Evolutionary conservation across 1,140 invertebrate genomes (phyloP), one percentile per base, ranked within the genome.

Genomic region (Drosophila mayri): DNA sequence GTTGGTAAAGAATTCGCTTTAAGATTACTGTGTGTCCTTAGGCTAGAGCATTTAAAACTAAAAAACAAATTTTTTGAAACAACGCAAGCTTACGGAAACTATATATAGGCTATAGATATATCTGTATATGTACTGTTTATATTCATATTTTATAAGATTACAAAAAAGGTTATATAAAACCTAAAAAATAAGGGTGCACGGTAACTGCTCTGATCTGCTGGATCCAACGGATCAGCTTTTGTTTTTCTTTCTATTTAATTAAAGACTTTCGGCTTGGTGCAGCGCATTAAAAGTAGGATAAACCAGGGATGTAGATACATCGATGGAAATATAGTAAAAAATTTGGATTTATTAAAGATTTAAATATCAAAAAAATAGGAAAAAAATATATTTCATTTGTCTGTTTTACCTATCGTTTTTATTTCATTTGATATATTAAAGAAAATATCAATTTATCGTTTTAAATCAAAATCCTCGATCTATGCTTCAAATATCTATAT

Each of bases 51-150:
- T 73, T 90, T 90, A 90, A 81, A 90, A 90, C 85, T 90, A 90
- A 90, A 90, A 90, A 90, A 90, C 85, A 90, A 90, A 79, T 79
- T 85, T 87, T 87, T 87, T 87, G 64, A 90, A 90, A 90, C 81
- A 90, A 90, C 81, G 71, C 81, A 90, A 90, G 76, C 70, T 81
- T 90, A 85, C 70, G 59, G 57, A 80, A 80, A 86, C 81, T 88
- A 87, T 50, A 76, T 70, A 72, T 70, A 64, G 70, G 72, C 73
- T 76, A 84, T 57, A 76, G 47, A 55, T 55, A 55, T 55, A 55
- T 55, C 35, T 74, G 57, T 83, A 55, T 82, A 68, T 76, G 58
- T 78, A 72, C 50, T 18, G 44, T 50, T 32, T 30, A 25, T 65
- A 76, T 61, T 25, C 32, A 68, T 50, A 50, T 32, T 50, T 50